Conservation (phyloP, 2,888 invertebrate genomes). For the Rhogogaster chlorosoma region DNA sequence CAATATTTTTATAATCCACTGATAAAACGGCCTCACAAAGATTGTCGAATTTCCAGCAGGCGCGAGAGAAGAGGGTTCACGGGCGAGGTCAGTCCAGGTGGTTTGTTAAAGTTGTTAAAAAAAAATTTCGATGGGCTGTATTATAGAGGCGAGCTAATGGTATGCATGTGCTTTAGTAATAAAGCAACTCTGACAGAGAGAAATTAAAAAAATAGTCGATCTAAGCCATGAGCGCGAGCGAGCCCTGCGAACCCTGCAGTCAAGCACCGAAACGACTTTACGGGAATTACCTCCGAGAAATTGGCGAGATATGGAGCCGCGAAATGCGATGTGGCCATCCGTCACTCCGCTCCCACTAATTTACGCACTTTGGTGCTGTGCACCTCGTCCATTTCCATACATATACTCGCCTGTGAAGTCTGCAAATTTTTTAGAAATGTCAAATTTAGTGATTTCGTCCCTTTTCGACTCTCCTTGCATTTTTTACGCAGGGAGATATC, state of each 20-base stretch:
- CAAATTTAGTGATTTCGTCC: neutral
- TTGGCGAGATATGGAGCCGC: constrained; percentile 76
- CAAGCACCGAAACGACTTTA: constrained; percentile 74
- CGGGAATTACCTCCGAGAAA: constrained; percentile 77
- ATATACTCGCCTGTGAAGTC: no score
- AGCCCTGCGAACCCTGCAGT: constrained; percentile 53
- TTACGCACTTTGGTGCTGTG: constrained; percentile 51
- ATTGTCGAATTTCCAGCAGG: neutral
- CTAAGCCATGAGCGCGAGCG: constrained; percentile 47
- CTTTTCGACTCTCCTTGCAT: neutral
- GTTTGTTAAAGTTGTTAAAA: constrained; percentile 65
- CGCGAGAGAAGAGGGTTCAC: neutral
- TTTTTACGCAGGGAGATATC: neutral
- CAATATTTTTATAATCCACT: neutral
- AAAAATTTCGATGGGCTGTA: neutral
- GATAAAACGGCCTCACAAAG: neutral
- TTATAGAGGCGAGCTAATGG: constrained; percentile 64
- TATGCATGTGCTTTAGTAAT: constrained; percentile 68
- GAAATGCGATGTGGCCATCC: constrained; percentile 77
- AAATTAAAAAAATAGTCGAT: constrained; percentile 47
- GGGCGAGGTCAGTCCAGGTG: constrained; percentile 64
- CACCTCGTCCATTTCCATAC: constrained; percentile 48
- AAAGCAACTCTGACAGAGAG: constrained; percentile 64
- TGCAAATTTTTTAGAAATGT: neutral
- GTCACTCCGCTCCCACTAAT: constrained; percentile 68